A percentile compares a stretch with the other conserved stretches of the same genome.
These are phyloP conservation scores for Drosophila anomelani DNA, from an alignment of 2,888 invertebrate genomes.

Conservation along the genomic window DNA sequence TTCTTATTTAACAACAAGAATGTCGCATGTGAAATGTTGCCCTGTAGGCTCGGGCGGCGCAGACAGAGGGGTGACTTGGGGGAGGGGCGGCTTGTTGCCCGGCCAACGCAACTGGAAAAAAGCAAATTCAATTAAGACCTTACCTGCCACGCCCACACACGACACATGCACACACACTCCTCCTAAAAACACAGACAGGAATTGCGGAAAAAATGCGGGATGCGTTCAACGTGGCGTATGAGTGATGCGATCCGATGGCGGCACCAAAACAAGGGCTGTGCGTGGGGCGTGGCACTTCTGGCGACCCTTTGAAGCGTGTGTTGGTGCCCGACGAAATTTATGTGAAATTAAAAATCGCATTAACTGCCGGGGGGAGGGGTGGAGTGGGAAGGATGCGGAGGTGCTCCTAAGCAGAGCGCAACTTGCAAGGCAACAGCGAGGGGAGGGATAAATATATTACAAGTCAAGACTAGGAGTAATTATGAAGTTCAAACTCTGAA, in stretches of 20 bases:
- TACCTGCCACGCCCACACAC: conserved; percentile 59
- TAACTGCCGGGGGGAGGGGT: conserved; percentile 31
- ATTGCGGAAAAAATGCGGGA: conserved; percentile 11
- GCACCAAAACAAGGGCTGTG: conserved; percentile 1
- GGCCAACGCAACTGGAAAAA: conserved; percentile 53
- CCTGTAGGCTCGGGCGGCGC: neutral
- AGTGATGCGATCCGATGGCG: conserved; percentile 39
- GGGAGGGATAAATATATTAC: neutral
- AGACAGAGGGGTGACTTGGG: neutral
- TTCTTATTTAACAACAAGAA: conserved; percentile 16
- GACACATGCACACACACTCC: neutral
- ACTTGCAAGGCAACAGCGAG: neutral
- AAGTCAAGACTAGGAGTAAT: neutral
- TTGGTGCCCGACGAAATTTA: conserved; percentile 32
- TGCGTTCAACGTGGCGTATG: conserved; percentile 44
- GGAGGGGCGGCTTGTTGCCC: conserved; percentile 42
- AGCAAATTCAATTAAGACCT: conserved; percentile 68
- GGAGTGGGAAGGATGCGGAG: neutral
- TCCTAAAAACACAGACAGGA: conserved; percentile 9
- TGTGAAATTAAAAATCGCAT: conserved; percentile 69
- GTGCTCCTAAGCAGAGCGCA: neutral
- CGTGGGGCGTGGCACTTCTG: conserved; percentile 4
- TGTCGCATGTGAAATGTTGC: conserved; percentile 5
- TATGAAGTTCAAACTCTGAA: neutral
- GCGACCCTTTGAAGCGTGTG: conserved; percentile 36